Conservation (phyloP, 1,140 invertebrate genomes). For the Drosophila carrolli region DNA sequence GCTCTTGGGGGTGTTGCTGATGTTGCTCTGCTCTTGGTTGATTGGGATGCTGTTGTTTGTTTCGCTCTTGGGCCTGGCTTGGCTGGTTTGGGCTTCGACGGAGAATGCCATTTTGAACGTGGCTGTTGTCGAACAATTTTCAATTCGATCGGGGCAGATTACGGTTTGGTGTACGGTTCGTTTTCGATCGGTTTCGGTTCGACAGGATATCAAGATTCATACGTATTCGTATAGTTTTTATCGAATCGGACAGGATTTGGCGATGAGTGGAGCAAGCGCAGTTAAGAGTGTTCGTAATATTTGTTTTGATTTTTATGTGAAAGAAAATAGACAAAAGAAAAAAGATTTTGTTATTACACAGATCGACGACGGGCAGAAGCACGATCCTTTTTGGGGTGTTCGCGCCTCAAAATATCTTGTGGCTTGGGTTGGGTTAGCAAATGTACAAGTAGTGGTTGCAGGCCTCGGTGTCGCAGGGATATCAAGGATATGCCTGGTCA, state of each 20-base stretch:
- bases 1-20: conserved; percentile 39
- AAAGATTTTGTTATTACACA: conserved; percentile 80
- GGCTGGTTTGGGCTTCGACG: conserved; percentile 73
- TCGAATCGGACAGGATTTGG: conserved; percentile 50
- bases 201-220: conserved; percentile 59
- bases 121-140: conserved; percentile 43
- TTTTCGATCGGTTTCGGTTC: conserved; percentile 53
- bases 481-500: conserved; percentile 54
- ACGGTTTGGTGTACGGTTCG: conserved; percentile 34
- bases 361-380: conserved; percentile 64
- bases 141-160: conserved; percentile 18
- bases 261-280: conserved; percentile 79
- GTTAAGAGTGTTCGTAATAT: conserved; percentile 71
- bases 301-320: conserved; percentile 69
- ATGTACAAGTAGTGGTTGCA: conserved; percentile 60
- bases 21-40: conserved; percentile 42
- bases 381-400: conserved; percentile 45
- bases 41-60: conserved; percentile 54
- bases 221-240: conserved; percentile 43
- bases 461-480: conserved; percentile 44
- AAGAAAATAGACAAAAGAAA: conserved; percentile 82
- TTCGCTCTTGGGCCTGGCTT: conserved; percentile 74
- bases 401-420: conserved; percentile 35
- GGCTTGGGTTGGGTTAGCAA: conserved; percentile 54
- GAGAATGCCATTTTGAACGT: conserved; percentile 84